Evolutionary conservation across 1,140 invertebrate genomes (phyloP), one percentile per base, ranked within the genome.

Genomic region (Apis cerana): DNA sequence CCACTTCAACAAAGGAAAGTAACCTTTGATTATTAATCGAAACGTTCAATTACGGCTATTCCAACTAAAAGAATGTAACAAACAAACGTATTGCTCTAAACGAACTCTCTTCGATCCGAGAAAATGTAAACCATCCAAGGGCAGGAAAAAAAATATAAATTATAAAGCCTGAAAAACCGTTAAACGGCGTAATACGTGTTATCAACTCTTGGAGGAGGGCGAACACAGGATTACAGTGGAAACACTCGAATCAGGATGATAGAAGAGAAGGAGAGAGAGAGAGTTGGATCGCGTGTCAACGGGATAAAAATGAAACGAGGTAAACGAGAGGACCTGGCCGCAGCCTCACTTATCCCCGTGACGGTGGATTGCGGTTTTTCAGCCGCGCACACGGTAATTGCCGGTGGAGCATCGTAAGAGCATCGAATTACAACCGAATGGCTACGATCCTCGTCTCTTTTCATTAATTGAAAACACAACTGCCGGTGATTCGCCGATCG

Each of bases 301-400:
- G 23, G 54, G 72, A 80, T 80, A 80, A 80, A 80, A 80, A 62
- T 72, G 68, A 71, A 68, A 69, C 75, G 75, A 68, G 75, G 75
- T 69, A 68, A 77, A 77, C 64, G 75, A 69, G 64, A 17, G 33
- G 19, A 15, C 75, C 52, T 23, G 27, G 72, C 68, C 68, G 77
- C 77, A 71, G 48, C 11, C 54, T 80, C 77, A n/a, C 56, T 80
- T 80, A 71, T 72, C 68, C 33, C 13, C 33, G 58, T 72, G 33
- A 80, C 67, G 54, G 58, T 72, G 67, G 62, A 62, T 33, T 80
- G 77, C 77, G 77, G 77, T 80, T 80, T 71, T 71, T 72, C 68
- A 71, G 19, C 58, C 58, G 23, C 54, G 50, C 13, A 12, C 43
- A 33, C 17, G 23, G 77, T 80, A 80, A 80, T 72, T 80, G 77